A percentile compares a stretch with the other conserved stretches of the same genome.
phyloP scores from a whole-genome alignment of 2,888 invertebrate species.

The Archips crataeganus region DNA sequence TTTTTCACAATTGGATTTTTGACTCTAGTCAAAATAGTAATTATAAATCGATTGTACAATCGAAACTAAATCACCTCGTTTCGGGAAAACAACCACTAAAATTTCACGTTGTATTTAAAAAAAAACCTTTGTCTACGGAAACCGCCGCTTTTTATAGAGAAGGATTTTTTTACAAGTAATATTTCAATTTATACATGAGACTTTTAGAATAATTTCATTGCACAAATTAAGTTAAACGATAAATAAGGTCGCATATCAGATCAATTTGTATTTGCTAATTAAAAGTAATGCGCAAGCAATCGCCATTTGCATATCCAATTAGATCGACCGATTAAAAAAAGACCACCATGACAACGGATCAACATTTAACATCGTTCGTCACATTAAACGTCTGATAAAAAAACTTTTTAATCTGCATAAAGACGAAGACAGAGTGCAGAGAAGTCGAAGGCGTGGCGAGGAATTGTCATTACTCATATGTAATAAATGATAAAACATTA shows the following conservation, averaged over 20 bases:
- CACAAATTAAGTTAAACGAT: constrained; percentile 9
- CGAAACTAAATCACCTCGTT: too few relatives aligned
- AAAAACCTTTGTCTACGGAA: neutral
- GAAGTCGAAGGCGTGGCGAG: constrained; percentile 78
- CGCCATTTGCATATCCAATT: constrained; percentile 42
- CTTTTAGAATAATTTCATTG: neutral
- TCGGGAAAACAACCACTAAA: too few relatives aligned
- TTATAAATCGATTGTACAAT: too few relatives aligned
- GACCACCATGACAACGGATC: constrained; percentile 50
- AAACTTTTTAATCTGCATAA: constrained; percentile 71
- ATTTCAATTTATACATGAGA: neutral
- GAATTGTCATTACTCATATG: constrained; percentile 84
- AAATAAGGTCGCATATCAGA: constrained; percentile 7
- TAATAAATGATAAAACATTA: constrained; percentile 86
- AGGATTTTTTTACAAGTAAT: neutral
- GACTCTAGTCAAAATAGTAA: too few relatives aligned
- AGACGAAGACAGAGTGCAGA: constrained; percentile 82
- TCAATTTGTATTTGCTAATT: constrained; percentile 19
- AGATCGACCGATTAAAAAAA: constrained; percentile 40
- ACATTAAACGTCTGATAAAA: constrained; percentile 70
- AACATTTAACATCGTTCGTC: constrained; percentile 72
- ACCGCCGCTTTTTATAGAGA: too few relatives aligned
- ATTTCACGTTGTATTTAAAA: too few relatives aligned
- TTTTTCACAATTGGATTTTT: too few relatives aligned
- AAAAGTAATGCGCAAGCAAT: constrained; percentile 11